Percentiles rank a stretch among this genome's conserved stretches.
These are phyloP conservation scores for Platanista minor DNA, from an alignment of 2,113 vertebrate genomes.

Conservation along the genomic window DNA sequence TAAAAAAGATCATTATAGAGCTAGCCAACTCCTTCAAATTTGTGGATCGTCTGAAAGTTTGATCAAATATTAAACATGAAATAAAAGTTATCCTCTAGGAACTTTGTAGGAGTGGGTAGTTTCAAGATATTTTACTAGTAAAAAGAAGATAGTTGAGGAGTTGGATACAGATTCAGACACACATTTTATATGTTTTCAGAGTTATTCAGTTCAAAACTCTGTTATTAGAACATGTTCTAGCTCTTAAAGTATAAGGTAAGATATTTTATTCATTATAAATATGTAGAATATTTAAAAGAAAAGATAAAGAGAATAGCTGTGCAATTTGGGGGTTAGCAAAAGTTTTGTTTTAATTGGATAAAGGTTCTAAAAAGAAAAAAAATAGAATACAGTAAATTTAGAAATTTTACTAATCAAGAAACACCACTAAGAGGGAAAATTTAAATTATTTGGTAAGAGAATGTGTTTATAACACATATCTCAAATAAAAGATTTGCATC, in stretches of 20 bases:
- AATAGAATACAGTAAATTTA: background rate
- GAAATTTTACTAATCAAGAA: background rate
- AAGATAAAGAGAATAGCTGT: background rate
- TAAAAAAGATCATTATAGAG: constrained; percentile 19
- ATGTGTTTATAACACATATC: background rate
- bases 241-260: background rate
- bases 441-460: background rate
- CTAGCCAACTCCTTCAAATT: background rate
- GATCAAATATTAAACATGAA: constrained; percentile 30
- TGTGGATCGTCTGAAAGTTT: constrained; percentile 35
- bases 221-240: constrained; percentile 5
- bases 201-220: background rate
- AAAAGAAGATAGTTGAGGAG: background rate
- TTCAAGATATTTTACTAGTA: constrained; percentile 47
- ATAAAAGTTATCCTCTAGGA: constrained; percentile 20
- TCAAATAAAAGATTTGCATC: background rate
- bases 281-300: background rate
- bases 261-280: background rate
- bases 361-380: background rate
- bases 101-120: constrained; percentile 29
- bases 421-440: background rate
- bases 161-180: background rate
- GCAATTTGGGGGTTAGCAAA: background rate
- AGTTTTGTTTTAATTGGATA: background rate
- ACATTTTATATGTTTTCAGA: constrained; percentile 30